Base-by-base conservation (phyloP, 2,797 vertebrate genomes). In the Enteromius trimaculatus region DNA sequence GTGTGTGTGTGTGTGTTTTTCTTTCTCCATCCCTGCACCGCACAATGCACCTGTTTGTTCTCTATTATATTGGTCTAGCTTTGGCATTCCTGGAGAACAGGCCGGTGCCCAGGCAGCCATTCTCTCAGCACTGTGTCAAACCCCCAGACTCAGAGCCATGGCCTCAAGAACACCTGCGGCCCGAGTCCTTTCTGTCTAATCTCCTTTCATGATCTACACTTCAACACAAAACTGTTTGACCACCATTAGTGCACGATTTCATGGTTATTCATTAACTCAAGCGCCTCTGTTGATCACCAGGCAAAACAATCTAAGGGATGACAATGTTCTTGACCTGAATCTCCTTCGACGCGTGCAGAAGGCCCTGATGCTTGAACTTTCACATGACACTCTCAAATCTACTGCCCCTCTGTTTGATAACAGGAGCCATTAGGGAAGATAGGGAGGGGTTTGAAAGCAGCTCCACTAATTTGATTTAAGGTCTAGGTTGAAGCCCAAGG, bases 31-130 rank as follows among this genome's bases (percentile, higher is more conserved):
- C 70, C 64, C 51, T 80, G 53, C 37, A 81, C 89, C 81, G 88
- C 90, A 95, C 95, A 93, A 93, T 92, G 92, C 92, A 87, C 23
- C 86, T 84, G 62, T 87, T 93, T 95, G 91, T 95, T 91, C 93
- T 88, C 39, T 21, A n/a, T 80, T 84, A 92, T 92, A 93, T 93
- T 92, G 37, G 87, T 89, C 92, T 92, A 87, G 84, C 78, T 88
- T 92, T 92, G 90, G 91, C 90, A 94, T 95, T 93, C 92, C 92
- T 92, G 89, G 88, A 85, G 85, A 85, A 88, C 87, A 83, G 86
- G 83, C 47, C 42, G 80, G 55, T 88, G 84, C 84, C 75, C 86
- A 60, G 84, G 84, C 82, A 86, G 85, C 70, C 74, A 83, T 78
- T 83, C 84, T 87, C 80, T 87, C 88, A 85, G 84, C 82, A 77